Evolutionary conservation across 2,113 vertebrate species (phyloP).

Genomic region (Actenoides lindsayi): DNA sequence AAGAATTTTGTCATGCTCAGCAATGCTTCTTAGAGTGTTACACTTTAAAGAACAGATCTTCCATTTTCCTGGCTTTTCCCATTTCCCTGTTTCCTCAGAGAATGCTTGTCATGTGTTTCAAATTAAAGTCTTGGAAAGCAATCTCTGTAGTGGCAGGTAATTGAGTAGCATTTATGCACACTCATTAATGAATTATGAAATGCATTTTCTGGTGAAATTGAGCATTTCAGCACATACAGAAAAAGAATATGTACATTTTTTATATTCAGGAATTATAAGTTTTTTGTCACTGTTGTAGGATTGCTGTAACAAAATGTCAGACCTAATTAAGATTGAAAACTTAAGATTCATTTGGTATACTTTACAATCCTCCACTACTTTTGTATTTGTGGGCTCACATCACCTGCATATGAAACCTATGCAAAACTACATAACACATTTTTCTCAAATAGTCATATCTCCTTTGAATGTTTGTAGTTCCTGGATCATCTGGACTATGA

Average conservation of each 20-base stretch:
- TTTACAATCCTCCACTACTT: not conserved
- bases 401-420: not conserved
- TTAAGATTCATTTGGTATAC: not conserved
- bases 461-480: too few relatives aligned
- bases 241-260: not conserved
- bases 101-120: not conserved
- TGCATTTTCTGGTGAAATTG: not conserved
- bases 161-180: not conserved
- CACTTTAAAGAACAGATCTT: not conserved
- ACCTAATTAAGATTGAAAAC: not conserved
- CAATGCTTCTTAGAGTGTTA: not conserved
- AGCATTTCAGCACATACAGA: not conserved
- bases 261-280: not conserved
- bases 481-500: too few relatives aligned
- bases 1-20: too few relatives aligned
- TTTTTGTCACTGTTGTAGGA: not conserved
- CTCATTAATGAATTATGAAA: not conserved
- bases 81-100: not conserved
- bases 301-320: not conserved
- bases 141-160: not conserved
- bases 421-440: too few relatives aligned
- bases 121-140: not conserved
- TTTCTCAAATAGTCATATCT: too few relatives aligned
- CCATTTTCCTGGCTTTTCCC: not conserved
- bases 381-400: not conserved